These are phyloP conservation scores for Simalia tracyae DNA, from an alignment of 2,797 vertebrate species.

Conservation along the genomic window DNA sequence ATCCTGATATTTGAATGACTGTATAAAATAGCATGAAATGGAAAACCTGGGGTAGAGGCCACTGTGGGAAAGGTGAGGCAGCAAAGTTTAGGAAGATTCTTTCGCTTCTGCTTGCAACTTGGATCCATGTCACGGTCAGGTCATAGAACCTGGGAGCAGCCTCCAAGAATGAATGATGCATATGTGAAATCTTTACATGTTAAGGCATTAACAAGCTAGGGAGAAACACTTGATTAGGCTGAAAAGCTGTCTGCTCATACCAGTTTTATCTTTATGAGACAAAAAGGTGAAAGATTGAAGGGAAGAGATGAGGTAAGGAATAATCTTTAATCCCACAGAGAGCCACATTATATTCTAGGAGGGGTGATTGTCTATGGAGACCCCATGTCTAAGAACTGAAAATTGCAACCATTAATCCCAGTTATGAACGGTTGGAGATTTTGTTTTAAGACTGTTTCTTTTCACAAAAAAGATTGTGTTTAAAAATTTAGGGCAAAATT, in stretches of 20 bases:
- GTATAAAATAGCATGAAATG: not conserved
- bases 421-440: constrained; percentile 71
- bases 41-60: not conserved
- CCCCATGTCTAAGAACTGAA: constrained; percentile 78
- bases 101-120: not conserved
- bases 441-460: constrained; percentile 60
- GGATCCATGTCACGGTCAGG: not conserved
- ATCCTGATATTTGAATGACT: not conserved
- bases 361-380: constrained; percentile 69
- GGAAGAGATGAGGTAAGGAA: constrained; percentile 66
- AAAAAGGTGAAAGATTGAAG: constrained; percentile 48
- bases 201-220: constrained; percentile 45
- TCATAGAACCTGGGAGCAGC: not conserved
- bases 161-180: constrained; percentile 4
- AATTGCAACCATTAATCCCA: constrained; percentile 80
- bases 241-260: constrained; percentile 58
- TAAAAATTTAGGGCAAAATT: constrained; percentile 69
- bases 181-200: constrained; percentile 55
- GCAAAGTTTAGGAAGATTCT: not conserved
- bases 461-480: constrained; percentile 63
- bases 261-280: constrained; percentile 53
- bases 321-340: constrained; percentile 72
- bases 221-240: constrained; percentile 63
- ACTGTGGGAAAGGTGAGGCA: not conserved
- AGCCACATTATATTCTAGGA: constrained; percentile 64